A percentile compares a stretch with the other conserved stretches of the same genome.
Conservation (phyloP, 2,797 vertebrate species). For the Crypturellus tataupa region DNA sequence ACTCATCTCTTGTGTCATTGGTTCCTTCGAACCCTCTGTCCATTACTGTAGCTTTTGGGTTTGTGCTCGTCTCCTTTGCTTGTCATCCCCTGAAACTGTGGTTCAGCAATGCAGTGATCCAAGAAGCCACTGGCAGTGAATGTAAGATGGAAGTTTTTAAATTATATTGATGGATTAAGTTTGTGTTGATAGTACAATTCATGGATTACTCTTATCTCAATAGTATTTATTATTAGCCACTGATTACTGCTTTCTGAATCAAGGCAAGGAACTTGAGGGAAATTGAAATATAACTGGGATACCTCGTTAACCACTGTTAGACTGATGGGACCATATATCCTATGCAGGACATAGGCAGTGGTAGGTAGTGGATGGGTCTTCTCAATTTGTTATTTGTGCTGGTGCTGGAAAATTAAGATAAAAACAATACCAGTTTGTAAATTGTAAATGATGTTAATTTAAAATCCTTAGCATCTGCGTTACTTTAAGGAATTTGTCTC, state of each 20-base stretch:
- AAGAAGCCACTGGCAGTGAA: neutral
- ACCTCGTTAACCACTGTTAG: neutral
- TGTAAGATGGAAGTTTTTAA: neutral
- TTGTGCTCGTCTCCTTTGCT: neutral
- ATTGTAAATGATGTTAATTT: neutral
- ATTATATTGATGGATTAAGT: neutral
- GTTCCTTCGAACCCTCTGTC: neutral
- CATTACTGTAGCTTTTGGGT: neutral
- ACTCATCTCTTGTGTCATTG: neutral
- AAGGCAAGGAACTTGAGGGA: neutral
- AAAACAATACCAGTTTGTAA: neutral
- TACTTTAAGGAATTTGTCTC: neutral
- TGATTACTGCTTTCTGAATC: neutral
- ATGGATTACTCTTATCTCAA: neutral
- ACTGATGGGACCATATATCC: neutral
- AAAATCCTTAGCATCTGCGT: neutral
- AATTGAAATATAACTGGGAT: neutral
- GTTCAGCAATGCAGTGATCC: neutral
- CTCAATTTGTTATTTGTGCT: neutral
- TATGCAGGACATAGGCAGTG: too few species aligned
- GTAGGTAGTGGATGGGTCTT: neutral
- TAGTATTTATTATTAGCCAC: neutral
- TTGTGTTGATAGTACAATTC: neutral
- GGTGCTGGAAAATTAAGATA: neutral
- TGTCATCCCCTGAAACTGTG: neutral